Percentiles rank a stretch among this genome's conserved stretches.
phyloP scores from a whole-genome alignment of 2,797 vertebrate genomes.

The Trichosurus vulpecula region DNA sequence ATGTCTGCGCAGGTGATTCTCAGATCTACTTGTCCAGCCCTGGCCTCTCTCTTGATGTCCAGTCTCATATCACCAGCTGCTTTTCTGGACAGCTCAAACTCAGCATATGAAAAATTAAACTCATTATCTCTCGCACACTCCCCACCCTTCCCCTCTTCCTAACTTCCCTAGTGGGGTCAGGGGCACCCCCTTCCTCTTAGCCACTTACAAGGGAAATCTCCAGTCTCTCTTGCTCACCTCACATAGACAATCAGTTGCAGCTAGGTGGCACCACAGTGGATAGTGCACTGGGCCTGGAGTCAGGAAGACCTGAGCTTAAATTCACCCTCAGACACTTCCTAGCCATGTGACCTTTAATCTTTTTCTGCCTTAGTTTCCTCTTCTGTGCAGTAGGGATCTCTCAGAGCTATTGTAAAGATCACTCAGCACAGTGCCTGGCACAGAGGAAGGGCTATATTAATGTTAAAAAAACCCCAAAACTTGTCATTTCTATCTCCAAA shows the following conservation, averaged over 20 bases:
- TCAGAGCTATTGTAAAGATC: too few relatives aligned
- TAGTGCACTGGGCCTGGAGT: not conserved
- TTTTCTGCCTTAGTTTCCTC: not conserved
- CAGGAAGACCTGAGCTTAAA: not conserved
- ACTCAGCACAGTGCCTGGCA: too few relatives aligned
- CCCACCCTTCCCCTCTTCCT: not conserved
- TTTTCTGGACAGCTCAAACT: too few relatives aligned
- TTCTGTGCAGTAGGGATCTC: not conserved
- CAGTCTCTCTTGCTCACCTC: not conserved
- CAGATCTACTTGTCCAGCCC: not conserved
- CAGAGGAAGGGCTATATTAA: not conserved
- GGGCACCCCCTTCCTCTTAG: not conserved
- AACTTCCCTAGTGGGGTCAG: not conserved
- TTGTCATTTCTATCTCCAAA: too few relatives aligned
- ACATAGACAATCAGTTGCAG: not conserved
- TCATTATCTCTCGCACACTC: not conserved
- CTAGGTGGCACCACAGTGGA: not conserved
- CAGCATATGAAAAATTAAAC: too few relatives aligned
- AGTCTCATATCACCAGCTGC: not conserved
- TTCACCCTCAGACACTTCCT: not conserved
- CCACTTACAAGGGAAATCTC: not conserved
- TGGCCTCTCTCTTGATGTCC: not conserved
- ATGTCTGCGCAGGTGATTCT: too few relatives aligned
- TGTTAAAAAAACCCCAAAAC: not conserved
- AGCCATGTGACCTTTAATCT: not conserved